Evolutionary conservation across 1,140 invertebrate genomes (phyloP).

Genomic region (Drosophila varians): DNA sequence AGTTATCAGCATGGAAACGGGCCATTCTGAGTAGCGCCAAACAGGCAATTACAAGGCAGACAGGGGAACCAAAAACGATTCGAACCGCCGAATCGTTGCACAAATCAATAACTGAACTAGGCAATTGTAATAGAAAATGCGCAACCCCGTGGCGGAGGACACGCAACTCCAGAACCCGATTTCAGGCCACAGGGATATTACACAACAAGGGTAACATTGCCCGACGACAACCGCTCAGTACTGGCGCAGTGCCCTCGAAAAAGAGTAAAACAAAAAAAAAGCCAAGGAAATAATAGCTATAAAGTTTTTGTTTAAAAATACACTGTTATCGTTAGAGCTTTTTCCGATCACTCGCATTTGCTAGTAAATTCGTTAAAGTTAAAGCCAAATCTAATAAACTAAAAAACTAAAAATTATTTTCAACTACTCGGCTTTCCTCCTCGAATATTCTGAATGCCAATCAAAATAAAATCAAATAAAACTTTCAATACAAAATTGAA

Average conservation of each 20-base stretch:
- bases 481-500: too few species aligned
- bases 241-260: constrained; percentile 41
- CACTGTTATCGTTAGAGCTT: too few species aligned
- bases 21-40: constrained; percentile 60
- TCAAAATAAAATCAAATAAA: too few species aligned
- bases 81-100: constrained; percentile 5
- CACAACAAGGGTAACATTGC: constrained; percentile 74
- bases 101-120: constrained; percentile 70
- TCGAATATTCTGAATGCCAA: too few species aligned
- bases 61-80: too few species aligned
- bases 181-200: constrained; percentile 32
- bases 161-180: constrained; percentile 57
- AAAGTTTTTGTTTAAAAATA: constrained; percentile 25
- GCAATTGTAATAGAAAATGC: constrained; percentile 24
- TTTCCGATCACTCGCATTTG: too few species aligned
- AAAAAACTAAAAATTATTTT: too few species aligned
- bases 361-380: too few species aligned
- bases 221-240: constrained; percentile 20
- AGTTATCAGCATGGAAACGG: constrained; percentile 52
- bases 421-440: too few species aligned
- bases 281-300: constrained; percentile 18
- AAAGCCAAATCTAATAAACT: too few species aligned
- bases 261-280: constrained; percentile 2
- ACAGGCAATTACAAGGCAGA: constrained; percentile 60
- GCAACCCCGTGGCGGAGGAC: constrained; percentile 12